Conservation (phyloP, 2,888 invertebrate species). For the Cenopis cana region DNA sequence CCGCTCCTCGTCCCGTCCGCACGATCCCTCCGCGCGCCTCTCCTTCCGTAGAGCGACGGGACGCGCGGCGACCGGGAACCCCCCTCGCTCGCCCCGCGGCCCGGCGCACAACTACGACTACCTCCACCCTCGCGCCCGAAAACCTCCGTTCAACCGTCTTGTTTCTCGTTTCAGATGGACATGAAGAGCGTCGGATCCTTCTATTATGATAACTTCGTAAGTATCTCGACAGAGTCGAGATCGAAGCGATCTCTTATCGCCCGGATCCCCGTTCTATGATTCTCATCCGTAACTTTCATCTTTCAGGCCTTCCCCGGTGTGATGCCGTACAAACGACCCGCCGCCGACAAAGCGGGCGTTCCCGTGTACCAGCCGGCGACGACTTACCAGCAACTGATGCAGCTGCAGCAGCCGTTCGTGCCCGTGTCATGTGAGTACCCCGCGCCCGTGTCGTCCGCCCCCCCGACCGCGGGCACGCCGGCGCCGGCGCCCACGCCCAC, state of each 20-base stretch:
- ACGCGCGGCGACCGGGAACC: conserved; percentile 57
- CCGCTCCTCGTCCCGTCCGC: conserved; percentile 62
- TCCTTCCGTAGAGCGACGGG: conserved; percentile 60
- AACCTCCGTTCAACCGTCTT: conserved; percentile 73
- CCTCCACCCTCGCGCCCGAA: conserved; percentile 54
- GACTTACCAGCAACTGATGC: conserved; percentile 97
- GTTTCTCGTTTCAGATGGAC: conserved; percentile 94
- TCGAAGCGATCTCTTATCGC: not conserved
- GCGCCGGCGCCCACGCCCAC: conserved; percentile 59
- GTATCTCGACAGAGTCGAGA: conserved; percentile 76
- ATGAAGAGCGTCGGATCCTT: conserved; percentile 98
- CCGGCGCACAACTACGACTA: conserved; percentile 51
- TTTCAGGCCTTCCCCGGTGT: conserved; percentile 96
- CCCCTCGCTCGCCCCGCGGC: conserved; percentile 58
- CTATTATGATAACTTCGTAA: conserved; percentile 98
- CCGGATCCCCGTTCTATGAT: not conserved
- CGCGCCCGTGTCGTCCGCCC: conserved; percentile 88
- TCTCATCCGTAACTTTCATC: conserved; percentile 45
- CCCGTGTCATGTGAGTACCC: conserved; percentile 99
- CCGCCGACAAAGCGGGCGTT: conserved; percentile 98
- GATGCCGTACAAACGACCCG: conserved; percentile 98
- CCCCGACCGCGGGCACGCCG: conserved; percentile 79
- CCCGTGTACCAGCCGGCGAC: conserved; percentile 98
- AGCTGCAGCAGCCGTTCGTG: conserved; percentile 97
- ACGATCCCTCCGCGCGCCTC: conserved; percentile 64